Conservation (phyloP, 2,888 invertebrate species). For the Caenorhabditis doughertyi region DNA sequence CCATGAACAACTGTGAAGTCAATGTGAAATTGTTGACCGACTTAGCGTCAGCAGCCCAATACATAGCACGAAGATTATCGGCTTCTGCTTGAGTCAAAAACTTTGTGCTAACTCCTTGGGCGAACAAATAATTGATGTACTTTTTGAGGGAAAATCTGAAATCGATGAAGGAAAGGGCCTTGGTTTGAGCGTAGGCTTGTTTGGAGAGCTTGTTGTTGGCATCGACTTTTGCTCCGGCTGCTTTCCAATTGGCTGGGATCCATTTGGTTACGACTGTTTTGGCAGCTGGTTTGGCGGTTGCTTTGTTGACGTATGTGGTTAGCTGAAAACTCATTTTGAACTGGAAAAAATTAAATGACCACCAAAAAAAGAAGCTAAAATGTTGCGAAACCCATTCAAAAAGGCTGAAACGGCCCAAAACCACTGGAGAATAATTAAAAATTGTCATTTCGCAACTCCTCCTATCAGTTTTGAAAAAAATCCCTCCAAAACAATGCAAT, state of each 20-base stretch:
- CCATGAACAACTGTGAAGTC: slow-evolving; percentile 36
- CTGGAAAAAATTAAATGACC: too few species aligned
- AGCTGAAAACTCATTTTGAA: slow-evolving; percentile 21
- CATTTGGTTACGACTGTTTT: slow-evolving; percentile 13
- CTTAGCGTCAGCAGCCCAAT: slow-evolving; percentile 51
- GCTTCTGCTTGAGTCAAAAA: slow-evolving; percentile 53
- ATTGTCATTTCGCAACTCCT: too few species aligned
- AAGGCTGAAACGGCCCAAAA: not conserved
- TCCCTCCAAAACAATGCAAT: too few species aligned
- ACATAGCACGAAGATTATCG: slow-evolving; percentile 32
- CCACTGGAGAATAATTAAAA: too few species aligned
- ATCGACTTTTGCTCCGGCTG: slow-evolving; percentile 27
- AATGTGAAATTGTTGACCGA: slow-evolving; percentile 40
- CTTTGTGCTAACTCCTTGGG: slow-evolving; percentile 36
- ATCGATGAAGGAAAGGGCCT: slow-evolving; percentile 52
- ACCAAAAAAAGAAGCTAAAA: too few species aligned
- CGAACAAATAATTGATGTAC: slow-evolving; percentile 48
- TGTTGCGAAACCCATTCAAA: not conserved
- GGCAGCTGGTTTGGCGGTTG: not conserved
- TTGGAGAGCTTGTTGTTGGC: slow-evolving; percentile 46
- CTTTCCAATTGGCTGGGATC: slow-evolving; percentile 44
- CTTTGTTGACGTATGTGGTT: slow-evolving; percentile 17
- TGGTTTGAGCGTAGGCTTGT: slow-evolving; percentile 52
- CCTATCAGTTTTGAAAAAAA: too few species aligned
- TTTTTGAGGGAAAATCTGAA: slow-evolving; percentile 56